Conservation (phyloP, 2,113 vertebrate species). For the Anoplopoma fimbria region DNA sequence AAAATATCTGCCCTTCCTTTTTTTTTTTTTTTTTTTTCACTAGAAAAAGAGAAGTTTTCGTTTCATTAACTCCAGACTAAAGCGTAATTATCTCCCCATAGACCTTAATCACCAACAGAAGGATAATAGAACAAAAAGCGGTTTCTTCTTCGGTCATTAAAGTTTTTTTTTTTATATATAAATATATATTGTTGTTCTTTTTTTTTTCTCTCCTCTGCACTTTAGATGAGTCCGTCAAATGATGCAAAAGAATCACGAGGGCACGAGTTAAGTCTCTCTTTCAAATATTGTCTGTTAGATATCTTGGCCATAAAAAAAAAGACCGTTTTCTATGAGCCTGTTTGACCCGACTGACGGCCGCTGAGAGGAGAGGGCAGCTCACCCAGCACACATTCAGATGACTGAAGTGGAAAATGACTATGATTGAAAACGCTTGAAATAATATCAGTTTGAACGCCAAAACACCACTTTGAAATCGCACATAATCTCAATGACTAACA, state of each 20-base stretch:
- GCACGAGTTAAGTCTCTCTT: constrained; percentile 47
- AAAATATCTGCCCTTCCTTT: constrained; percentile 81
- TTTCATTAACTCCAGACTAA: constrained; percentile 86
- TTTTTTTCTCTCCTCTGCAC: constrained; percentile 54
- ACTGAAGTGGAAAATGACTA: constrained; percentile 25
- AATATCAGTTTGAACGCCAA: constrained; percentile 48
- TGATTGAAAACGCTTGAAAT: constrained; percentile 49
- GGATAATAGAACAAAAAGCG: constrained; percentile 80
- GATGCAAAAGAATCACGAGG: constrained; percentile 62
- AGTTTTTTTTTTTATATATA: constrained; percentile 49
- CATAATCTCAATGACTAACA: constrained; percentile 64
- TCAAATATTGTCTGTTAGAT: constrained; percentile 47
- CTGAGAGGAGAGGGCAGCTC: neutral
- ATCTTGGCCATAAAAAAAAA: constrained; percentile 17
- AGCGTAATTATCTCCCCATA: constrained; percentile 86
- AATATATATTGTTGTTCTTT: constrained; percentile 67
- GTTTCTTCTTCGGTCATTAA: constrained; percentile 81
- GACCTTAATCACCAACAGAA: constrained; percentile 83
- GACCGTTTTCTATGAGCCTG: constrained; percentile 17
- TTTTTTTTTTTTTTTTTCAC: too few species aligned
- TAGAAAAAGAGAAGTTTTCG: constrained; percentile 81
- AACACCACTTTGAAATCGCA: constrained; percentile 53
- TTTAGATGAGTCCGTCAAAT: constrained; percentile 77
- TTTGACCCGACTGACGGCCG: constrained; percentile 16
- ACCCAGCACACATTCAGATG: neutral